A percentile compares a stretch with the other conserved stretches of the same genome.
Conservation (phyloP, 2,797 vertebrate species). For the Heliangelus exortis region DNA sequence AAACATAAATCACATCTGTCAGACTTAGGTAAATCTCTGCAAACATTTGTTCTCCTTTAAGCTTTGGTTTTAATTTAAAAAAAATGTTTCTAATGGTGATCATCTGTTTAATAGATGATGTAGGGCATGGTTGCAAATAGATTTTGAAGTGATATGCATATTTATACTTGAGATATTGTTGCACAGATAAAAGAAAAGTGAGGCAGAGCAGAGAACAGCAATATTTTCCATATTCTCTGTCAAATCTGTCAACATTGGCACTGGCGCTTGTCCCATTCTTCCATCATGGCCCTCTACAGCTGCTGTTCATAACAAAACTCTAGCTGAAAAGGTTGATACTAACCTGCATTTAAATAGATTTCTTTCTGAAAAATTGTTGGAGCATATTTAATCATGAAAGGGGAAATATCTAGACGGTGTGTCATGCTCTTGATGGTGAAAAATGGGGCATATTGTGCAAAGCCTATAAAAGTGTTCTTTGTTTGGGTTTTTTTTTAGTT, state of each 20-base stretch:
- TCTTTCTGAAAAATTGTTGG: not conserved
- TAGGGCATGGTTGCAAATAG: not conserved
- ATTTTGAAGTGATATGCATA: not conserved
- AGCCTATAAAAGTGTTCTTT: not conserved
- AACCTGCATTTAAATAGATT: conserved; percentile 12
- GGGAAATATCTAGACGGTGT: not conserved
- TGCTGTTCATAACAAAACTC: not conserved
- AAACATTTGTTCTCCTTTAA: conserved; percentile 35
- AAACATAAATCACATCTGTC: conserved; percentile 53
- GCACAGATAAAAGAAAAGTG: not conserved
- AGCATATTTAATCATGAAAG: not conserved
- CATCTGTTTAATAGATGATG: not conserved
- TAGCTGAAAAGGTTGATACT: not conserved
- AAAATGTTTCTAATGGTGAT: not conserved
- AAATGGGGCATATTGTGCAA: not conserved
- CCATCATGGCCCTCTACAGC: not conserved
- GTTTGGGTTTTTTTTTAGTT: not conserved
- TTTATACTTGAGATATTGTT: not conserved
- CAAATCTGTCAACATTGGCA: not conserved
- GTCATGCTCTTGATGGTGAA: not conserved
- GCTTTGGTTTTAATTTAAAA: conserved; percentile 56
- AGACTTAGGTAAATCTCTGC: conserved; percentile 13
- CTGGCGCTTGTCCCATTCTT: not conserved
- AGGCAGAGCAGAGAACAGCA: not conserved
- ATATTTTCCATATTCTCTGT: not conserved